phyloP scores from a whole-genome alignment of 2,797 vertebrate species.

The Hephaestus fuliginosus region DNA sequence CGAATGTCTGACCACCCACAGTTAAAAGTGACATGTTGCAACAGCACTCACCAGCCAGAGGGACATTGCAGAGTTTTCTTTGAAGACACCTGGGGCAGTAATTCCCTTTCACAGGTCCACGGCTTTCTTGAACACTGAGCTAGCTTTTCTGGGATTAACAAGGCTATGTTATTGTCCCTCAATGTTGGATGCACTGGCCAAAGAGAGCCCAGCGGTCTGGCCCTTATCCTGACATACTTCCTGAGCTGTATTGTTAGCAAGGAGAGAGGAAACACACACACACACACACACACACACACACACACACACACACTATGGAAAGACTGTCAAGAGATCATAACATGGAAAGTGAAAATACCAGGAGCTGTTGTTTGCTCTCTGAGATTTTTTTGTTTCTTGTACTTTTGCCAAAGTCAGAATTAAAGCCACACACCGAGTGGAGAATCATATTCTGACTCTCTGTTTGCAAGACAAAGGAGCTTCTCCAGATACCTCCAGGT shows the following conservation, averaged over 20 bases:
- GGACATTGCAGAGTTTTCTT: conserved; percentile 78
- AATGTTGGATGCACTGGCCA: conserved; percentile 66
- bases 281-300: conserved; percentile 49
- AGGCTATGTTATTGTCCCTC: conserved; percentile 56
- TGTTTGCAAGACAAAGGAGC: conserved; percentile 55
- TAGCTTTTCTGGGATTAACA: conserved; percentile 58
- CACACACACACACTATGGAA: conserved; percentile 59
- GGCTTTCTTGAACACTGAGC: conserved; percentile 53
- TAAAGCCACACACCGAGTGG: conserved; percentile 41
- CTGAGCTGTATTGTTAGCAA: conserved; percentile 85
- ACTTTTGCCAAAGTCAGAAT: conserved; percentile 60
- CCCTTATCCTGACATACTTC: conserved; percentile 88
- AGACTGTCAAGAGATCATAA: conserved; percentile 71
- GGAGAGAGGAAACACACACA: conserved; percentile 78
- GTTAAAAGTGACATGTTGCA: conserved; percentile 42
- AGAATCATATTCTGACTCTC: conserved; percentile 1
- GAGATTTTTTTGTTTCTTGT: conserved; percentile 23
- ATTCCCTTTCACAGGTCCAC: conserved; percentile 64
- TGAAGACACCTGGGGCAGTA: conserved; percentile 66
- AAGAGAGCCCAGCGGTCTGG: conserved; percentile 77
- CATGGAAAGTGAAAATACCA: conserved; percentile 73
- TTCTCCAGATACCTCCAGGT: conserved; percentile 38
- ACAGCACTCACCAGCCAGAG: conserved; percentile 85
- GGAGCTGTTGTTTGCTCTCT: conserved; percentile 68
- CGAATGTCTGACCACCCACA: conserved; percentile 56